These are phyloP conservation scores for Papilio xuthus DNA, from an alignment of 1,140 invertebrate genomes.

Conservation along the genomic window DNA sequence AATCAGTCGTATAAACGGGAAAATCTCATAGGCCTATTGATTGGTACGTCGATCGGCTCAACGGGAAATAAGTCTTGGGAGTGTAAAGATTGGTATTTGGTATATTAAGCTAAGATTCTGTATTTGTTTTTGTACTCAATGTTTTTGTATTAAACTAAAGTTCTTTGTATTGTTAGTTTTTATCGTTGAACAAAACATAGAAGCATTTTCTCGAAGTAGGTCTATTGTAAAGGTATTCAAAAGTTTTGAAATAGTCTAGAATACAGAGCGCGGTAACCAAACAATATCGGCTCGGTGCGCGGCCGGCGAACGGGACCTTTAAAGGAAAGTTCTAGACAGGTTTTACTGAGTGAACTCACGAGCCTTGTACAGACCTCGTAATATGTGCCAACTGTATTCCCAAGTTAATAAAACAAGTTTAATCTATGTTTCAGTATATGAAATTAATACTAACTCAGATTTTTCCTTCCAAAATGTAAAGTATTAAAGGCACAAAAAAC, in stretches of 20 bases:
- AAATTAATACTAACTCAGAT: too few relatives aligned
- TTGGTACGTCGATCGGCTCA: too few relatives aligned
- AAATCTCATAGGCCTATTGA: too few relatives aligned
- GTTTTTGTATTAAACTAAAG: not conserved
- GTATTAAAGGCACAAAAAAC: too few relatives aligned
- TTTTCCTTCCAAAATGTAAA: too few relatives aligned
- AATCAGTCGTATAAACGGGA: too few relatives aligned
- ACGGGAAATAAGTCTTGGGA: too few relatives aligned
- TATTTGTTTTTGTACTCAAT: not conserved
- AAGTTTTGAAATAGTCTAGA: conserved; percentile 18
- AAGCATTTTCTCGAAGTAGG: conserved; percentile 7
- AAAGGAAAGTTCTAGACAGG: conserved; percentile 34
- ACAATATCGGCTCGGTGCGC: conserved; percentile 5
- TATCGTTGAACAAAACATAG: not conserved
- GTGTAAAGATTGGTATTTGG: not conserved
- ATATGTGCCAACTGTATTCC: not conserved
- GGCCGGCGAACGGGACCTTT: conserved; percentile 23
- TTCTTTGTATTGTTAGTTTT: not conserved
- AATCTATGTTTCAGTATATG: not conserved
- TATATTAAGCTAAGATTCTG: not conserved
- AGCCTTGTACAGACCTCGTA: not conserved
- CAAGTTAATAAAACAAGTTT: conserved; percentile 7
- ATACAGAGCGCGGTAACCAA: conserved; percentile 4
- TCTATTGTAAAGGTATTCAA: not conserved
- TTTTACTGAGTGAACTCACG: conserved; percentile 10